Evolutionary conservation across 2,797 vertebrate species (phyloP).

Genomic region (Geotrypetes seraphini): DNA sequence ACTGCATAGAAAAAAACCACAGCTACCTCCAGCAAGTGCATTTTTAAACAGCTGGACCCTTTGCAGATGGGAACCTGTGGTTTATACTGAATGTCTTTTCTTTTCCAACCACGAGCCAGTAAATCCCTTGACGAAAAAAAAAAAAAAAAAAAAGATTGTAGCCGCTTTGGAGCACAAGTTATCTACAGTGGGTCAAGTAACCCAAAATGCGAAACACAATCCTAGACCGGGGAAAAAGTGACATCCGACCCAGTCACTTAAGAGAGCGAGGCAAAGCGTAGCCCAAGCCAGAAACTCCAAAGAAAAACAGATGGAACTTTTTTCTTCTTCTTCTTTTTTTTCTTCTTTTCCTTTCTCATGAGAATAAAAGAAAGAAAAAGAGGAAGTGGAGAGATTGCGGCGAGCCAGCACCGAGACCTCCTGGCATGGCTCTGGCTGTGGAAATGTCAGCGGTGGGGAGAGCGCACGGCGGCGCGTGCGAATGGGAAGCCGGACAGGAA

Average conservation of each 20-base stretch:
- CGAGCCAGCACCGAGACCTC: neutral
- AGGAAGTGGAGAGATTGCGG: neutral
- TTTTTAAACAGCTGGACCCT: conserved; percentile 39
- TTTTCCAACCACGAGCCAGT: conserved; percentile 7
- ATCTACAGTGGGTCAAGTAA: conserved; percentile 29
- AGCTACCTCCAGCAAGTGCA: conserved; percentile 57
- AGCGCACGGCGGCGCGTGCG: no score
- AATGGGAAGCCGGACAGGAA: neutral
- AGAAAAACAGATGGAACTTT: no score
- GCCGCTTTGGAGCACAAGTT: conserved; percentile 12
- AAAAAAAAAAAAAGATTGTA: conserved; percentile 21
- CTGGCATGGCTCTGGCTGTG: no score
- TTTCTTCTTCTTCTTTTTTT: no score
- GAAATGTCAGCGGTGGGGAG: no score
- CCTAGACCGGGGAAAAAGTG: no score
- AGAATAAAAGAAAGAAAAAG: conserved; percentile 14
- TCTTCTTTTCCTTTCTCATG: no score
- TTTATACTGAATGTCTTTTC: conserved; percentile 5
- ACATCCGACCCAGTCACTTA: conserved; percentile 40
- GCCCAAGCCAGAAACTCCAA: no score
- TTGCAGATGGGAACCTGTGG: conserved; percentile 9
- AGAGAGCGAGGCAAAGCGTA: no score
- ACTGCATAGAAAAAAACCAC: conserved; percentile 44
- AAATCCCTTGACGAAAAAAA: conserved; percentile 24
- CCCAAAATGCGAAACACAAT: no score